phyloP scores from a whole-genome alignment of 2,113 vertebrate genomes.

The Mesocricetus auratus region DNA sequence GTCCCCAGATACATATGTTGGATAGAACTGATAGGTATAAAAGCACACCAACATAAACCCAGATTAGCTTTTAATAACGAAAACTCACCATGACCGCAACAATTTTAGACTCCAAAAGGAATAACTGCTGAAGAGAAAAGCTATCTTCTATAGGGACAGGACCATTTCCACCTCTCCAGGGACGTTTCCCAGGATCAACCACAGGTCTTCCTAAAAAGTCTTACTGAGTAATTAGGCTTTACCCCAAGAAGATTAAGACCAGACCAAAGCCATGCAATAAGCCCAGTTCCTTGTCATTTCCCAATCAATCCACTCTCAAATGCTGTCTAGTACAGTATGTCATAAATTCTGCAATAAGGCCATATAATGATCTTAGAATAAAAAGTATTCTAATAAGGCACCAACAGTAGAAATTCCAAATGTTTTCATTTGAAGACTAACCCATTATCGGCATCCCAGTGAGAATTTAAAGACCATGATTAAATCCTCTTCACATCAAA shows the following conservation, averaged over 20 bases:
- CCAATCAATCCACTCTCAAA: not conserved
- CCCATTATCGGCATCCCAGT: not conserved
- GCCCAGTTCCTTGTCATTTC: not conserved
- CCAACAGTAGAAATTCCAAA: not conserved
- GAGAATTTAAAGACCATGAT: slow-evolving; percentile 50
- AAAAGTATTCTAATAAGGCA: not conserved
- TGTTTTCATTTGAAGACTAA: not conserved
- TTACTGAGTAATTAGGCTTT: not conserved
- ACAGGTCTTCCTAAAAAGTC: not conserved
- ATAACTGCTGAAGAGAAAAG: not conserved
- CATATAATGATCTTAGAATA: not conserved
- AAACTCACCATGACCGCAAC: not conserved
- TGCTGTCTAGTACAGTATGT: not conserved
- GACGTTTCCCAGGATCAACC: not conserved
- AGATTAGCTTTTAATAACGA: not conserved
- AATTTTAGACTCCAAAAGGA: slow-evolving; percentile 38
- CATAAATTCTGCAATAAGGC: not conserved
- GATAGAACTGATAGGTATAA: not conserved
- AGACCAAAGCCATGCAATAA: not conserved
- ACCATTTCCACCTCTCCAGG: no score
- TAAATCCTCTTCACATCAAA: not conserved
- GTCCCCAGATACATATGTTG: not conserved
- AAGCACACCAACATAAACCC: not conserved
- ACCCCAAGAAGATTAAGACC: not conserved
- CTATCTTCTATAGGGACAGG: not conserved